phyloP scores from a whole-genome alignment of 2,113 vertebrate species.

The Pelusios castaneus region DNA sequence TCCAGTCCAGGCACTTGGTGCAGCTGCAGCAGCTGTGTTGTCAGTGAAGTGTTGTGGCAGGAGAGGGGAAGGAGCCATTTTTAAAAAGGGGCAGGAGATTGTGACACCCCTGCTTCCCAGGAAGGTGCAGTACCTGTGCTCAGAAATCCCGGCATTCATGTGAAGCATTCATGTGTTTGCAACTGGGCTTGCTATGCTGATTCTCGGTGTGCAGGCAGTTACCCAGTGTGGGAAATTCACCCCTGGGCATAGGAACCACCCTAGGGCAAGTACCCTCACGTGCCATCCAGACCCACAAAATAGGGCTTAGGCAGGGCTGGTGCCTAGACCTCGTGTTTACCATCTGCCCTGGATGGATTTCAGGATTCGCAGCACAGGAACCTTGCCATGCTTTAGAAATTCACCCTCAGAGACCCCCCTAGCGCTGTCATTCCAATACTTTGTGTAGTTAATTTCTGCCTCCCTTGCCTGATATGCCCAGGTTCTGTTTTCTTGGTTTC shows the following conservation, averaged over 20 bases:
- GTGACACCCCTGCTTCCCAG: neutral
- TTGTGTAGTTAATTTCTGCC: neutral
- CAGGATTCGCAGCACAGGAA: neutral
- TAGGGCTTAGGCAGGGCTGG: neutral
- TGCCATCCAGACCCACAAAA: neutral
- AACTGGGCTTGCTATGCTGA: neutral
- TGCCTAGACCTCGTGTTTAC: neutral
- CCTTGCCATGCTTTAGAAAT: neutral
- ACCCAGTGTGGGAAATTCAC: neutral
- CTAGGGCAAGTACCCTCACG: neutral
- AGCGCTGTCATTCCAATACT: neutral
- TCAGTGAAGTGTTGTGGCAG: neutral
- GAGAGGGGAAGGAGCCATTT: neutral
- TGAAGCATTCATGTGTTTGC: neutral
- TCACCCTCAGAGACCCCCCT: neutral
- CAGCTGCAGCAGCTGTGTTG: neutral
- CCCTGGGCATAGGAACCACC: neutral
- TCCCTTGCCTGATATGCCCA: neutral
- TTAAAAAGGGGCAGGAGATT: neutral
- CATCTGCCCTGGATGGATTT: neutral
- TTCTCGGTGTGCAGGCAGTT: neutral
- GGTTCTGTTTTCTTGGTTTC: neutral
- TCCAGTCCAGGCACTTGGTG: neutral
- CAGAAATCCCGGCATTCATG: neutral
- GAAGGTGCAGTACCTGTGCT: neutral